Percentiles rank a stretch among this genome's conserved stretches.
Conservation (phyloP, 53 echinoderm and acorn worm genomes). For the Astropecten irregularis region DNA sequence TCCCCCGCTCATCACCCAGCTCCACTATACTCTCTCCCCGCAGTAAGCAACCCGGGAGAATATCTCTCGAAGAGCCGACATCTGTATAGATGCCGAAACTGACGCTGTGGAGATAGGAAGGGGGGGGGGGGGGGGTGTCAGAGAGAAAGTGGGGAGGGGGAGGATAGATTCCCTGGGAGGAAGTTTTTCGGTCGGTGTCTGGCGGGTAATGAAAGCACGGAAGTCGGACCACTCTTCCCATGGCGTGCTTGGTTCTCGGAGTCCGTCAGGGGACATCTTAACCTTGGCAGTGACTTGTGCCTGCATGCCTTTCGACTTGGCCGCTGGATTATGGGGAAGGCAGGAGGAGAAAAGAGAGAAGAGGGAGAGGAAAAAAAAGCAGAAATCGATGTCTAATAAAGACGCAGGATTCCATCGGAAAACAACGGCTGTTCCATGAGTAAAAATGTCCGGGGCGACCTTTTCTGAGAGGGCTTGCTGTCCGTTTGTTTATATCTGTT, state of each 20-base stretch:
- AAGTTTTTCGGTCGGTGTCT: constrained; percentile 15
- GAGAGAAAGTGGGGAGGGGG: too few species aligned
- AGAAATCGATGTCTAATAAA: not conserved
- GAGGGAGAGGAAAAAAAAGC: not conserved
- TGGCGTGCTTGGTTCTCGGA: not conserved
- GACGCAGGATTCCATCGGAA: not conserved
- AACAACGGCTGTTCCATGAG: constrained; percentile 21
- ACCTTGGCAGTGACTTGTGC: constrained; percentile 21
- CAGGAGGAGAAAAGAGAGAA: not conserved
- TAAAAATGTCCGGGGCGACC: too few species aligned
- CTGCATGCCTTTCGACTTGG: constrained; percentile 39
- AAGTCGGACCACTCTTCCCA: constrained; percentile 23
- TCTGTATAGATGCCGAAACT: not conserved
- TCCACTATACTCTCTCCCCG: too few species aligned
- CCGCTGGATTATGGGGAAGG: constrained; percentile 15
- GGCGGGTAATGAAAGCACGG: constrained; percentile 22
- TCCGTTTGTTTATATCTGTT: too few species aligned
- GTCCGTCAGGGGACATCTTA: constrained; percentile 21
- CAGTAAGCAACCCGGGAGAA: too few species aligned
- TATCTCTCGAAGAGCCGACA: not conserved
- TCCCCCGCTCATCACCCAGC: not conserved
- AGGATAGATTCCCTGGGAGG: too few species aligned
- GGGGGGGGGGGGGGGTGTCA: not conserved
- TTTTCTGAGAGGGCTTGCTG: too few species aligned
- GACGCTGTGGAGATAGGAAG: too few species aligned